A percentile compares a stretch with the other conserved stretches of the same genome.
Conservation (phyloP, 2,113 vertebrate genomes). For the Pachyramphus minor region DNA sequence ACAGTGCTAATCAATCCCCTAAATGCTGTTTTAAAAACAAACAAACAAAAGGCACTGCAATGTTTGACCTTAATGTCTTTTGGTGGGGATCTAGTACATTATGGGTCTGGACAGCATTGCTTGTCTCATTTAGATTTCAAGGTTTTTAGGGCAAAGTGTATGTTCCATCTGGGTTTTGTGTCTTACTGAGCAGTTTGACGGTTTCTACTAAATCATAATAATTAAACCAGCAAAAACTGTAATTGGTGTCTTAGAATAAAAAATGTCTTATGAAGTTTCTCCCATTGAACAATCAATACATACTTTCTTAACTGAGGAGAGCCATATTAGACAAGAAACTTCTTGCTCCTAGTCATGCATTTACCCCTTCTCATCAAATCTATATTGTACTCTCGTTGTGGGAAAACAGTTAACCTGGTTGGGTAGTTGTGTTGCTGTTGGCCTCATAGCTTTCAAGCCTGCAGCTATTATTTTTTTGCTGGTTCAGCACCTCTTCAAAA, state of each 20-base stretch:
- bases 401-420: neutral
- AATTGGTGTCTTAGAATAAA: neutral
- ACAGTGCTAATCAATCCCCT: neutral
- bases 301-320: neutral
- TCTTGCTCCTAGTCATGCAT: neutral
- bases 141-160: neutral
- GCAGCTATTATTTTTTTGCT: neutral
- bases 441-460: neutral
- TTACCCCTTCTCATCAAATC: neutral
- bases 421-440: neutral
- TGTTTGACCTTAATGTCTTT: neutral
- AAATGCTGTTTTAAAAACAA: neutral
- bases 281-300: fast-evolving
- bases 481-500: neutral
- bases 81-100: neutral
- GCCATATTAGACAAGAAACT: neutral
- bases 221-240: neutral
- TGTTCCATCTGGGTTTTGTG: neutral
- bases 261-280: neutral
- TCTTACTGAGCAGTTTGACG: neutral
- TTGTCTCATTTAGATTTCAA: neutral
- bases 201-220: neutral
- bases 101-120: neutral
- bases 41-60: neutral
- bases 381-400: neutral